Evolutionary conservation across 2,113 vertebrate species (phyloP).

Genomic region (Corythornis vintsioides): DNA sequence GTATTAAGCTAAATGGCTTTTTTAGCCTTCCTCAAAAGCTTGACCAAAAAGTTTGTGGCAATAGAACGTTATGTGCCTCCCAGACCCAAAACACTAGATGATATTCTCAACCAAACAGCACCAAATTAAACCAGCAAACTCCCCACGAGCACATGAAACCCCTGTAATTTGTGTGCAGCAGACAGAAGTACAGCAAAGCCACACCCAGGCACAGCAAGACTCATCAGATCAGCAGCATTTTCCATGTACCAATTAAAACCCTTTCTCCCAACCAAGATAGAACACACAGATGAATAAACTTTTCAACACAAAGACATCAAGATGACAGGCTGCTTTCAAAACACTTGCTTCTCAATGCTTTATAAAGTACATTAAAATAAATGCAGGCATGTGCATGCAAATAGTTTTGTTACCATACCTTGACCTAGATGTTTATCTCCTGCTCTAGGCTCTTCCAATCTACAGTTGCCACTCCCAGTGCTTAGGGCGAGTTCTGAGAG

Average conservation of each 20-base stretch:
- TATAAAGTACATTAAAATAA: constrained; percentile 3
- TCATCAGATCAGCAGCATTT: not conserved
- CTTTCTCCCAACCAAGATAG: not conserved
- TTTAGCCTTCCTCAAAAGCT: not conserved
- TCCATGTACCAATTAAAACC: not conserved
- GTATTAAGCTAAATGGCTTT: not conserved
- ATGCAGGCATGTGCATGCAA: not conserved
- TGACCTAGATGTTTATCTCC: constrained; percentile 73
- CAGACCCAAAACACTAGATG: not conserved
- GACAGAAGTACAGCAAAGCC: not conserved
- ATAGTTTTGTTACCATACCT: constrained; percentile 64
- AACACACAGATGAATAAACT: not conserved
- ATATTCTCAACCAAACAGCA: not conserved
- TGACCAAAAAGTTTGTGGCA: not conserved
- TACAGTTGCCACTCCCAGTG: constrained; percentile 68
- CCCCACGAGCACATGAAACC: not conserved
- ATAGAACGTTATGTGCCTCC: not conserved
- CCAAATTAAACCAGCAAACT: not conserved
- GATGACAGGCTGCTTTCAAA: not conserved
- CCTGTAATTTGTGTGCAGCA: not conserved
- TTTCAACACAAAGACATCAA: not conserved
- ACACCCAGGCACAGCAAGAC: not conserved
- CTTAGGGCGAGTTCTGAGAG: constrained; percentile 81
- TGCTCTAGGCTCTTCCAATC: constrained; percentile 65
- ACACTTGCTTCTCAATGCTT: not conserved